phyloP scores from a whole-genome alignment of 92 coral and sea anemone genomes.

The Heliopora coerulea region DNA sequence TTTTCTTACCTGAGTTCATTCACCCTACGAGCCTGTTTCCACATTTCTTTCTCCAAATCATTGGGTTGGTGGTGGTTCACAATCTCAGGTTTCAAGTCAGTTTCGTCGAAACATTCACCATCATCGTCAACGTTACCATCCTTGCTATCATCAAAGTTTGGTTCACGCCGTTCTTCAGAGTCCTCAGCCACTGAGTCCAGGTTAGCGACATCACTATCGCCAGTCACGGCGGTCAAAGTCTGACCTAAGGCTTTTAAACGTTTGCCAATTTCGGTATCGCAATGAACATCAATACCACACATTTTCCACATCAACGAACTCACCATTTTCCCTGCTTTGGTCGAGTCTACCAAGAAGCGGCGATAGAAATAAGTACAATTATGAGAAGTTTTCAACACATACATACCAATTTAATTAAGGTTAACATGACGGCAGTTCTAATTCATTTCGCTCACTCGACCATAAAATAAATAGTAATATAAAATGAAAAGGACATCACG shows the following conservation, averaged over 20 bases:
- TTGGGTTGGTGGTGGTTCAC: conserved; percentile 58
- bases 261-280: conserved; percentile 92
- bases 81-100: conserved; percentile 46
- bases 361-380: neutral
- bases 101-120: conserved; percentile 39
- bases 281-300: conserved; percentile 91
- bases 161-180: neutral
- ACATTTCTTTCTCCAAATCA: conserved; percentile 91
- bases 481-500: too few relatives aligned
- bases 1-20: conserved; percentile 77
- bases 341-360: conserved; percentile 49
- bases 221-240: conserved; percentile 89
- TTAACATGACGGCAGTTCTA: too few relatives aligned
- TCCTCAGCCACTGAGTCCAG: conserved; percentile 92
- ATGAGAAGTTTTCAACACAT: too few relatives aligned
- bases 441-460: too few relatives aligned
- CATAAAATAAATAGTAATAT: too few relatives aligned
- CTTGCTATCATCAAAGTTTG: conserved; percentile 51
- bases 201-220: conserved; percentile 92
- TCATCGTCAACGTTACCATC: conserved; percentile 51
- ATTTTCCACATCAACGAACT: conserved; percentile 97
- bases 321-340: conserved; percentile 93
- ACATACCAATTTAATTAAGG: too few relatives aligned
- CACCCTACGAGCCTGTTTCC: conserved; percentile 93
- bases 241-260: conserved; percentile 84